A percentile compares a stretch with the other conserved stretches of the same genome.
Evolutionary conservation across 2,113 vertebrate genomes (phyloP).

Genomic region (Pedetes capensis): DNA sequence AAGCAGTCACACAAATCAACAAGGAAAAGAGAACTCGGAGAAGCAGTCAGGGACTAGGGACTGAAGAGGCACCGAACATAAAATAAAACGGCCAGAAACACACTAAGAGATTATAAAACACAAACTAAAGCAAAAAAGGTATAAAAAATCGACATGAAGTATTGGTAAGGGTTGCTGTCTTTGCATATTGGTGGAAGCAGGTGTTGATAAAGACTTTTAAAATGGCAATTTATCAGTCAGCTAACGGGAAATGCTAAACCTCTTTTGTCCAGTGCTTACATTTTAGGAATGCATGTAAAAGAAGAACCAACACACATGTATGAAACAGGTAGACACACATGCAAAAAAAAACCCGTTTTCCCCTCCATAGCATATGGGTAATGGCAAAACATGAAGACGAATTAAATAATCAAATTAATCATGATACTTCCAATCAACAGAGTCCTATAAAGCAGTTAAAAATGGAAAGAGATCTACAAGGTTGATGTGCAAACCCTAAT

Average conservation of each 20-base stretch:
- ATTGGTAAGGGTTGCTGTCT: not conserved
- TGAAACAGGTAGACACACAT: fast-evolving
- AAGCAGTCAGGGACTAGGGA: not conserved
- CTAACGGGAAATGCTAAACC: too few relatives aligned
- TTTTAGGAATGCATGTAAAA: not conserved
- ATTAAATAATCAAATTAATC: not conserved
- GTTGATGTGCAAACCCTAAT: not conserved
- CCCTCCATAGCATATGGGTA: not conserved
- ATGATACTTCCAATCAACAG: not conserved
- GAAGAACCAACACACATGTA: not conserved
- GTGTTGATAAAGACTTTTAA: not conserved
- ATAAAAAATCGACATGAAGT: not conserved
- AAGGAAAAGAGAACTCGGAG: not conserved
- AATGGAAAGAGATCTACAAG: not conserved
- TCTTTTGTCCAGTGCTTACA: too few relatives aligned
- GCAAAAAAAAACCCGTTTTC: too few relatives aligned
- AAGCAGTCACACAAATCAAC: not conserved
- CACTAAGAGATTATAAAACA: not conserved
- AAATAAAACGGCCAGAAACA: not conserved
- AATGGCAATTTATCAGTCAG: not conserved
- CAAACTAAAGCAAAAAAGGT: too few relatives aligned
- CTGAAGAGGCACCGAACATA: not conserved
- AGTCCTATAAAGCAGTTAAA: not conserved
- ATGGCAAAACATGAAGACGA: not conserved
- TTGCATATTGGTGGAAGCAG: not conserved